These are phyloP conservation scores for Drosophila setosimentum DNA, from an alignment of 2,888 invertebrate genomes.

Conservation along the genomic window DNA sequence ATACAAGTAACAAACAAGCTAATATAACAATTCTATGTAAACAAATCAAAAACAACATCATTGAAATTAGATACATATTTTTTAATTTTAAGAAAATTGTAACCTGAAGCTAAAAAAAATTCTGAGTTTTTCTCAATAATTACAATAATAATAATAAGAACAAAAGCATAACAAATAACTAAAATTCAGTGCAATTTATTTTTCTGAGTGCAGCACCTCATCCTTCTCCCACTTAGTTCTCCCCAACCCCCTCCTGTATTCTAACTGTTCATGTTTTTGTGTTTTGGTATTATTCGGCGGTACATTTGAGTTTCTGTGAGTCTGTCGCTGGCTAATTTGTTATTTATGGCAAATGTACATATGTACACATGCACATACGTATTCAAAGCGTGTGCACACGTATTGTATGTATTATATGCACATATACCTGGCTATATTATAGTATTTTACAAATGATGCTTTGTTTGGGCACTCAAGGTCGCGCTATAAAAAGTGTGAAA, in stretches of 20 bases:
- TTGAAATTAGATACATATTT: no score
- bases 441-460: conserved; percentile 60
- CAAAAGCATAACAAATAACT: not conserved
- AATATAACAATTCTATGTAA: no score
- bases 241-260: no score
- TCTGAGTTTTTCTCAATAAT: not conserved
- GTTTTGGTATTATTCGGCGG: conserved; percentile 16
- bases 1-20: not conserved
- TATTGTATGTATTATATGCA: not conserved
- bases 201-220: not conserved
- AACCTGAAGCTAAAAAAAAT: no score
- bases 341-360: conserved; percentile 54
- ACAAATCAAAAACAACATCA: no score
- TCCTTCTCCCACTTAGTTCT: no score
- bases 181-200: not conserved
- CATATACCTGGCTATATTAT: conserved; percentile 20
- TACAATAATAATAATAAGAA: no score
- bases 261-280: not conserved
- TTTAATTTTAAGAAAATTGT: no score
- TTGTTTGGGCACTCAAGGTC: conserved; percentile 66
- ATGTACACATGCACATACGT: conserved; percentile 6
- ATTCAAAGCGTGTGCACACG: conserved; percentile 10
- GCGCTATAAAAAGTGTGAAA: conserved; percentile 51
- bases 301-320: conserved; percentile 15
- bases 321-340: conserved; percentile 31